Percentiles rank a stretch among this genome's conserved stretches.
These are phyloP conservation scores for Lepus americanus DNA, from an alignment of 2,113 vertebrate species.

Conservation along the genomic window DNA sequence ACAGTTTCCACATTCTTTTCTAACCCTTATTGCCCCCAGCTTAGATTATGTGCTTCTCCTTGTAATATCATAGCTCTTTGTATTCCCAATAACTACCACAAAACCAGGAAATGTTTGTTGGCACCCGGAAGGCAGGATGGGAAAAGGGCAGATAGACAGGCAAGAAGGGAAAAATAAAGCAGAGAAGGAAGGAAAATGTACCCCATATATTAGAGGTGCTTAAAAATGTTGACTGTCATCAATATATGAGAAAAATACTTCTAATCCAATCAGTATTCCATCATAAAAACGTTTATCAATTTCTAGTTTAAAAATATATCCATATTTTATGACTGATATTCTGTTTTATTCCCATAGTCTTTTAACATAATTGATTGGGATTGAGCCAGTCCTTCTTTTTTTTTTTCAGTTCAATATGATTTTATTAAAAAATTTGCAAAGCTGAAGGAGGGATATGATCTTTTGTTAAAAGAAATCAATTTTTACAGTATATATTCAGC, in stretches of 20 bases:
- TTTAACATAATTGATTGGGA: background rate
- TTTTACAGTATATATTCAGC: constrained; percentile 70
- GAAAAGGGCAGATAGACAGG: too few relatives aligned
- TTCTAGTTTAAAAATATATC: background rate
- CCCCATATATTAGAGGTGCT: background rate
- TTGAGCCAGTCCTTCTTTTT: background rate
- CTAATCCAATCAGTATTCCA: background rate
- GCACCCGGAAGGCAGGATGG: background rate
- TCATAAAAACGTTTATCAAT: constrained; percentile 45
- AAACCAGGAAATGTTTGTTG: background rate
- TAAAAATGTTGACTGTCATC: background rate
- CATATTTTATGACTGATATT: background rate
- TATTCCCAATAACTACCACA: background rate
- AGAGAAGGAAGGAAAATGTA: background rate
- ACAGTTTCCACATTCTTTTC: background rate
- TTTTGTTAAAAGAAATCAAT: constrained; percentile 62
- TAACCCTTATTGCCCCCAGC: background rate
- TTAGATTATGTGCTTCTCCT: background rate
- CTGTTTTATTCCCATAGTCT: background rate
- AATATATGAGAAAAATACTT: background rate
- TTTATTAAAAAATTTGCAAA: constrained; percentile 80
- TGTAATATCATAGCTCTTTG: background rate
- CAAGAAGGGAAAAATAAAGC: fast-evolving
- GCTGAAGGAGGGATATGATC: constrained; percentile 65
- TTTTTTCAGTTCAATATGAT: constrained; percentile 43